phyloP scores from a whole-genome alignment of 2,888 invertebrate species.

The Cheiracanthium punctorium region DNA sequence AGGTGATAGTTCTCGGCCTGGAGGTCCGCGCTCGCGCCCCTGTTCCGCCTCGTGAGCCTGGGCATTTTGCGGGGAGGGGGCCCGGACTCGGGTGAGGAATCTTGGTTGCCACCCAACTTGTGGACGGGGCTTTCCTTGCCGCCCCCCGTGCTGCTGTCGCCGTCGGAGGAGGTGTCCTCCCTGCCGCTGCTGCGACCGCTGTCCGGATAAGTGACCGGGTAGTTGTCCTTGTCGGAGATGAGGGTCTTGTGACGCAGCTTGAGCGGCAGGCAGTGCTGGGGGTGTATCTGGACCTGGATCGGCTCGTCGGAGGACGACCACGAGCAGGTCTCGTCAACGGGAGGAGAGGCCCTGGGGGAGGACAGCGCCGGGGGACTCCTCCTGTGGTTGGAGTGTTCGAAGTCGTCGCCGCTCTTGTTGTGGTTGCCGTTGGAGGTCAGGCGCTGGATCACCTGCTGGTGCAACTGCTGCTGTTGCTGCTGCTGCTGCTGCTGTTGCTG shows the following conservation, averaged over 20 bases:
- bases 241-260: conserved; percentile 94
- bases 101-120: conserved; percentile 72
- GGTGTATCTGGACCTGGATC: conserved; percentile 76
- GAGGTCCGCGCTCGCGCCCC: conserved; percentile 78
- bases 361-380: conserved; percentile 78
- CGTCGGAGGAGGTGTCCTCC: conserved; percentile 86
- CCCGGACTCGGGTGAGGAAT: conserved; percentile 56
- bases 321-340: conserved; percentile 71
- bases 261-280: conserved; percentile 83
- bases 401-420: conserved; percentile 40
- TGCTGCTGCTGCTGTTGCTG: conserved; percentile 59
- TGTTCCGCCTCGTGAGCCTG: conserved; percentile 25
- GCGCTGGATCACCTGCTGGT: conserved; percentile 22
- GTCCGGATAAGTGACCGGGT: conserved; percentile 81
- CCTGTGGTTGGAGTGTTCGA: conserved; percentile 78
- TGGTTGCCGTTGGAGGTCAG: conserved; percentile 23
- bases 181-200: conserved; percentile 83
- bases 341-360: conserved; percentile 69
- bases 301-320: conserved; percentile 70
- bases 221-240: conserved; percentile 87
- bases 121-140: conserved; percentile 73
- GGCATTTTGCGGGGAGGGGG: conserved; percentile 74
- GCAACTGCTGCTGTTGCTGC: conserved; percentile 56
- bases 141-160: conserved; percentile 73
- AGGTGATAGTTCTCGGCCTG: conserved; percentile 79